Conservation (phyloP, 2,888 invertebrate species). For the Dioctria rufipes region DNA sequence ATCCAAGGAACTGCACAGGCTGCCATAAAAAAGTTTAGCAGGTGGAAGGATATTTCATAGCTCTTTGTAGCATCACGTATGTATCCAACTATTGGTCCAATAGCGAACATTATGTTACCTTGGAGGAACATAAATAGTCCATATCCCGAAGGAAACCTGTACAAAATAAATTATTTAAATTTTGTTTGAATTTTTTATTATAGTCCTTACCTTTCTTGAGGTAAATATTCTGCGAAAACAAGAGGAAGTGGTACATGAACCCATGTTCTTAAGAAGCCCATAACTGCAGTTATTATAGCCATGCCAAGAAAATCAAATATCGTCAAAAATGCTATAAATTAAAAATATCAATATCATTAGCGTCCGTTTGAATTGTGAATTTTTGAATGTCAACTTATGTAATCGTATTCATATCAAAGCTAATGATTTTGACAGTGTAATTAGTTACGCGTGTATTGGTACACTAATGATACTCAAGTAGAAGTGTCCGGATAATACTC, state of each 20-base stretch:
- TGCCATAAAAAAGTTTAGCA: constrained; percentile 78
- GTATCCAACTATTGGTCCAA: constrained; percentile 80
- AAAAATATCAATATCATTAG: background rate
- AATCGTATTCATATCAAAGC: too few species aligned
- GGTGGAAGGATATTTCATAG: constrained; percentile 78
- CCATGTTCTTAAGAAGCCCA: constrained; percentile 81
- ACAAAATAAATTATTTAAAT: constrained; percentile 6
- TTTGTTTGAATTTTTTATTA: background rate
- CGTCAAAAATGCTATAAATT: constrained; percentile 72
- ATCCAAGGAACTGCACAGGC: constrained; percentile 81
- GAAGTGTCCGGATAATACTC: too few species aligned
- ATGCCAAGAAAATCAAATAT: constrained; percentile 74
- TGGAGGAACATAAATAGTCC: constrained; percentile 82
- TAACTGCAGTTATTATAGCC: constrained; percentile 74
- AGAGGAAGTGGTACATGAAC: constrained; percentile 81
- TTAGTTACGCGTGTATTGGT: too few species aligned
- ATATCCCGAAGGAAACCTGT: constrained; percentile 80
- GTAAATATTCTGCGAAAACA: constrained; percentile 79
- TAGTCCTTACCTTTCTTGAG: constrained; percentile 73
- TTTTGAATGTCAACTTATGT: too few species aligned
- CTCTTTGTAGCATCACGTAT: constrained; percentile 77
- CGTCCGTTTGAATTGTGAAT: too few species aligned
- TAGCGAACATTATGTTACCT: constrained; percentile 78
- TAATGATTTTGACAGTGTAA: too few species aligned
- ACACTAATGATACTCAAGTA: too few species aligned